Percentiles rank a stretch among this genome's conserved stretches.
Evolutionary conservation across 64 coral and sea anemone genomes (phyloP).

Genomic region (Actinia equina): DNA sequence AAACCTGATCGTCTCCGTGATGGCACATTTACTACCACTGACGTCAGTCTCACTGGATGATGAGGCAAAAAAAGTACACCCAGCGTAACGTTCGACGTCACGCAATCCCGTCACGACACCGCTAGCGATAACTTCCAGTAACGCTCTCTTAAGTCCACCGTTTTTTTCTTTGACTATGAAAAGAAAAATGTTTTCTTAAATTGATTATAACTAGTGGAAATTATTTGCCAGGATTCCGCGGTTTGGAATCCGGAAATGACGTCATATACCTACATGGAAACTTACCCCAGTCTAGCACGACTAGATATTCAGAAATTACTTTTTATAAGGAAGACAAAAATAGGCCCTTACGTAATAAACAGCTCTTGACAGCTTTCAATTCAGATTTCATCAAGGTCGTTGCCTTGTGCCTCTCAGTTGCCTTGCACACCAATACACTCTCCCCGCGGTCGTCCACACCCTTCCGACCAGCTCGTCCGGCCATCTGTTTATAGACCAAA

Average conservation of each 20-base stretch:
- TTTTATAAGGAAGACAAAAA: too few relatives aligned
- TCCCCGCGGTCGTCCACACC: conserved; percentile 90
- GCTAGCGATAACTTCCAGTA: conserved; percentile 93
- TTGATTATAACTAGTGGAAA: too few relatives aligned
- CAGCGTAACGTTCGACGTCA: conserved; percentile 86
- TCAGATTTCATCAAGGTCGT: conserved; percentile 63
- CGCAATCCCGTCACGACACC: conserved; percentile 62
- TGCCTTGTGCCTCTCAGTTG: conserved; percentile 65
- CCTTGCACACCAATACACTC: conserved; percentile 88
- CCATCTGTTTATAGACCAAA: conserved; percentile 98
- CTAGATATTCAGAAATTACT: background rate
- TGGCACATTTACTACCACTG: conserved; percentile 26
- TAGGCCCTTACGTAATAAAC: conserved; percentile 68
- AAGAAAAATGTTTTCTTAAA: too few relatives aligned
- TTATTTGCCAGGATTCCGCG: too few relatives aligned
- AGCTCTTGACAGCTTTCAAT: conserved; percentile 93
- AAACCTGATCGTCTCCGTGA: conserved; percentile 65
- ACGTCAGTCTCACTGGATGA: conserved; percentile 33
- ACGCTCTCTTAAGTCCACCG: conserved; percentile 89
- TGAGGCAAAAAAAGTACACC: conserved; percentile 89
- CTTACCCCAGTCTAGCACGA: background rate
- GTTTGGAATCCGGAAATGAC: background rate
- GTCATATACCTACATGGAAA: background rate
- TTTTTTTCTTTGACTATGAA: conserved; percentile 63
- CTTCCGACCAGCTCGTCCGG: conserved; percentile 95